Evolutionary conservation across 2,888 invertebrate genomes (phyloP), one percentile per base, ranked within the genome.

Genomic region (Himalopsyche kuldschensis): DNA sequence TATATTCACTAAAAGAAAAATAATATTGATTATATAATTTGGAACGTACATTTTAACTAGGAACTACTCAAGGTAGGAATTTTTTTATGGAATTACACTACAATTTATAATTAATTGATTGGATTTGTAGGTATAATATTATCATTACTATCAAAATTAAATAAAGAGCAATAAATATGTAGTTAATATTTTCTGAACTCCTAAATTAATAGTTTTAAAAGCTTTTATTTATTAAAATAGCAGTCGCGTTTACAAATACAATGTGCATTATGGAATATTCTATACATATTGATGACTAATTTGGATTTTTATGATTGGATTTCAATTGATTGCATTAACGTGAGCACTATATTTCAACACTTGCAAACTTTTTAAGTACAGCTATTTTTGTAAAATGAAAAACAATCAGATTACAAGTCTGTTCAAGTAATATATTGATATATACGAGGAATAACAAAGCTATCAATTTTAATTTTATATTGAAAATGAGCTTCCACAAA

Each of bases 141-240:
- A 86, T 85, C 86, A 86, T 86, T 86, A 87, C 80, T 75, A 78
- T 86, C 86, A 85, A 85, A 78, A 86, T 87, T 85, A 87, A 85
- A 87, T 85, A 86, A 86, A 86, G 86, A 84, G 85, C 84, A 85
- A 86, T 77, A 86, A 87, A 86, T 76, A 84, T 87, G 84, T 86
- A 85, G 81, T 84, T 84, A 84, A 85, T 69, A 27, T 27, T 69
- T 30, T 69, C 27, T 11, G 69, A 69, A 69, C 69, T 69, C 69
- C 69, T 69, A 69, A 69, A 69, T 27, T 30, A 24, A 63, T 63
- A 27, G 27, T 20, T 69, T 69, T 27, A 4, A 27, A 69, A 69
- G 69, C 69, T 69, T 69, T 30, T 30, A 27, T 69, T 69, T 30
- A 69, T 69, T 69, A 69, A 69, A 27, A 69, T 69, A 69, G 69